Percentiles rank a stretch among this genome's conserved stretches.
Conservation (phyloP, 2,888 invertebrate genomes). For the Nasonia oneida region DNA sequence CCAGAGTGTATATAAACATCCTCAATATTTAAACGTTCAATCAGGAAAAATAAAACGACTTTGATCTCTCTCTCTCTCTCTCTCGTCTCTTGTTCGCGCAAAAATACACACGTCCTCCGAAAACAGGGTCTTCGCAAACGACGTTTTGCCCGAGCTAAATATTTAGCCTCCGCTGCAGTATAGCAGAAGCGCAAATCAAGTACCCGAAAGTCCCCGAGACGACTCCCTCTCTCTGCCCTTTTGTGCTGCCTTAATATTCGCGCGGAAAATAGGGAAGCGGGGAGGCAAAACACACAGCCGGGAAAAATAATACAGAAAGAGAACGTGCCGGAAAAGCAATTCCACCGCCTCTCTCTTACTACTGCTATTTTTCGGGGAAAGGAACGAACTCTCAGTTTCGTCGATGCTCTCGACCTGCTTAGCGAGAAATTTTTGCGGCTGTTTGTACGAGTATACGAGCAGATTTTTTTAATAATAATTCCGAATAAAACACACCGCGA, state of each 20-base stretch:
- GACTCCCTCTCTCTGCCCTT: neutral
- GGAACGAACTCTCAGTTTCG: constrained; percentile 1
- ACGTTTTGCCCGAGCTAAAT: constrained; percentile 40
- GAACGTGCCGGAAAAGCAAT: constrained; percentile 69
- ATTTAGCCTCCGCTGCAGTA: constrained; percentile 34
- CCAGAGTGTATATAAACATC: neutral
- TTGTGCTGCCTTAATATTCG: constrained; percentile 47
- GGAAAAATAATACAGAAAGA: constrained; percentile 70
- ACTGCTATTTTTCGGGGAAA: constrained; percentile 25
- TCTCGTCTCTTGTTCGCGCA: neutral
- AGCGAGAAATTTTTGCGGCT: neutral
- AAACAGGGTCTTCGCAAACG: neutral
- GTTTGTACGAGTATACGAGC: neutral
- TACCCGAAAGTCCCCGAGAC: constrained; percentile 14
- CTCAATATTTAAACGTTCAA: constrained; percentile 3
- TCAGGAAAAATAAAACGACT: no score
- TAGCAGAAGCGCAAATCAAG: constrained; percentile 35
- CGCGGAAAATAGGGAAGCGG: constrained; percentile 52
- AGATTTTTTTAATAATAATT: constrained; percentile 10
- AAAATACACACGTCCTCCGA: neutral
- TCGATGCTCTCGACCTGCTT: neutral
- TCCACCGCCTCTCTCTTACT: constrained; percentile 61
- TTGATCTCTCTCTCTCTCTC: no score
- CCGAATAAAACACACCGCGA: neutral
- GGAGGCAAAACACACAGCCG: constrained; percentile 67